A percentile compares a stretch with the other conserved stretches of the same genome.
These are phyloP conservation scores for Scaptomyza flava DNA, from an alignment of 2,888 invertebrate species.

Conservation along the genomic window DNA sequence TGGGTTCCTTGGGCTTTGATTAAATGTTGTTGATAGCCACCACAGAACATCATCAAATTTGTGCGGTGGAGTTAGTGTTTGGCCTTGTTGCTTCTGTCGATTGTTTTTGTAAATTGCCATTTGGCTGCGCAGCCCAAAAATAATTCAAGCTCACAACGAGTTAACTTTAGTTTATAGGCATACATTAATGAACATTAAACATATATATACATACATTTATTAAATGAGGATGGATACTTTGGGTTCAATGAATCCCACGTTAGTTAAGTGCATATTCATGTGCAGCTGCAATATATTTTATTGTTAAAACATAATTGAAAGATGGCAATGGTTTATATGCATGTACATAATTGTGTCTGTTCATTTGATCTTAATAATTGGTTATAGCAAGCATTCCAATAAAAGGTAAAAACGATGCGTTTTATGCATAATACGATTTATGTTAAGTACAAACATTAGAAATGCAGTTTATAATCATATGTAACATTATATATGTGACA, in stretches of 20 bases:
- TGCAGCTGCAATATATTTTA: conserved; percentile 53
- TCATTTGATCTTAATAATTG: conserved; percentile 17
- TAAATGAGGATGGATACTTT: conserved; percentile 52
- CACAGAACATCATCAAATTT: conserved; percentile 4
- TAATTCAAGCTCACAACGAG: conserved; percentile 17
- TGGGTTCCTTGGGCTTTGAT: conserved; percentile 61
- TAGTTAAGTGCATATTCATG: conserved; percentile 57
- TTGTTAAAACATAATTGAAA: conserved; percentile 61
- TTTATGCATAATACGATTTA: conserved; percentile 2
- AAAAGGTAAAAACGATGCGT: background rate
- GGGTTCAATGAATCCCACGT: conserved; percentile 57
- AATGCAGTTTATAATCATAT: background rate
- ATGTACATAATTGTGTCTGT: background rate
- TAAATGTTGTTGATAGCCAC: conserved; percentile 66
- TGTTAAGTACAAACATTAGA: background rate
- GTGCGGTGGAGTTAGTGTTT: background rate
- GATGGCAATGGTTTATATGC: conserved; percentile 26
- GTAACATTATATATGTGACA: background rate
- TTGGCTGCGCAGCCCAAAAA: conserved; percentile 31
- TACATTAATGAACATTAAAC: background rate
- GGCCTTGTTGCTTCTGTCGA: conserved; percentile 43
- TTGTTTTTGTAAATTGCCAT: conserved; percentile 54
- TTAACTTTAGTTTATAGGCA: conserved; percentile 14
- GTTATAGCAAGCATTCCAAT: conserved; percentile 23
- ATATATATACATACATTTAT: conserved; percentile 4